Evolutionary conservation across 2,113 vertebrate species (phyloP).

Genomic region (Centropristis striata): DNA sequence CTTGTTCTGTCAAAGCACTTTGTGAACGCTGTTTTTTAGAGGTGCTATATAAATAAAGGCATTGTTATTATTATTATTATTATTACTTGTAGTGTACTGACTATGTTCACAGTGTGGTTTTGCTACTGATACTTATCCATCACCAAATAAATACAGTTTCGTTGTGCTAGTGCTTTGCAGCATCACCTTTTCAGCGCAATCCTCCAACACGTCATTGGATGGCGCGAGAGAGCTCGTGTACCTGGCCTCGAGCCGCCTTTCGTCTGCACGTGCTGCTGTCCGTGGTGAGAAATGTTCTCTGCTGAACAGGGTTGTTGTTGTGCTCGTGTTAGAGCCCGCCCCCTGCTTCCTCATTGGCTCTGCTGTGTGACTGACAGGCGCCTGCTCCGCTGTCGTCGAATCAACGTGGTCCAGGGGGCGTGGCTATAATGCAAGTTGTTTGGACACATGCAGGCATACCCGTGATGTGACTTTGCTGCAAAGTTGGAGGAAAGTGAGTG

Average conservation of each 20-base stretch:
- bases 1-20: too few relatives aligned
- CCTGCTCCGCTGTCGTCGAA: accelerated
- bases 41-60: too few relatives aligned
- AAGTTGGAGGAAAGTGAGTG: slow-evolving; percentile 60
- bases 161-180: too few relatives aligned
- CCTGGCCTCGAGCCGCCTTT: background rate
- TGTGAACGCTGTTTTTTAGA: too few relatives aligned
- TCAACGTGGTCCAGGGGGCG: background rate
- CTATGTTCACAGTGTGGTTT: background rate
- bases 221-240: slow-evolving; percentile 6
- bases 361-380: slow-evolving; percentile 4
- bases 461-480: slow-evolving; percentile 48
- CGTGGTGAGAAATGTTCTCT: slow-evolving; percentile 45
- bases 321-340: slow-evolving; percentile 11
- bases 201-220: background rate
- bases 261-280: slow-evolving; percentile 58
- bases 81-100: background rate
- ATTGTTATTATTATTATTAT: too few relatives aligned
- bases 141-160: background rate
- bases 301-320: slow-evolving; percentile 37
- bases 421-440: slow-evolving; percentile 6
- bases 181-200: background rate
- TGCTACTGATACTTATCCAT: too few relatives aligned
- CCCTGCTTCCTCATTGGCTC: slow-evolving; percentile 35
- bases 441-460: slow-evolving; percentile 47